A percentile compares a stretch with the other conserved stretches of the same genome.
Evolutionary conservation across 30 jellyfish, hydroid and myxozoan species (phyloP).

Genomic region (Pelagia noctiluca): DNA sequence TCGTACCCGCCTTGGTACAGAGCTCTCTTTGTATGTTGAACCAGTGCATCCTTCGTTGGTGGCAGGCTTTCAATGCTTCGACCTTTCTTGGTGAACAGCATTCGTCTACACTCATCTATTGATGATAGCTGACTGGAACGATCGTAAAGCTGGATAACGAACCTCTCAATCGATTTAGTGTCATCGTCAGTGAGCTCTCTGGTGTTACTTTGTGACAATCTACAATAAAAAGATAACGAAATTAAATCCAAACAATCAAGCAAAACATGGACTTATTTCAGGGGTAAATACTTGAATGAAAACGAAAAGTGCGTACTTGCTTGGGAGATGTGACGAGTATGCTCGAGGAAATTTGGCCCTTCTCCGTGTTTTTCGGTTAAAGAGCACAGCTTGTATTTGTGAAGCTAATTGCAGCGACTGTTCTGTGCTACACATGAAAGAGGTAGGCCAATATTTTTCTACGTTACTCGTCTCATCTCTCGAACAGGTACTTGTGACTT

Average conservation of each 20-base stretch:
- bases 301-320: constrained; percentile 6
- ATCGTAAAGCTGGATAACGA: too few species aligned
- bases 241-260: constrained; percentile 1
- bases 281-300: not conserved
- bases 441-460: constrained; percentile 4
- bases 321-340: constrained; percentile 6
- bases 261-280: not conserved
- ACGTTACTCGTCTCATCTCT: constrained; percentile 7
- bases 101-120: too few species aligned
- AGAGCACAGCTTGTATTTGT: not conserved
- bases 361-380: constrained; percentile 5
- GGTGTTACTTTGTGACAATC: constrained; percentile 5
- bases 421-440: not conserved
- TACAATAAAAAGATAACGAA: not conserved
- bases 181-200: too few species aligned
- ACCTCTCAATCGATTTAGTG: too few species aligned
- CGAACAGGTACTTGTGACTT: not conserved
- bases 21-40: too few species aligned
- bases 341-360: constrained; percentile 2
- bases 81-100: too few species aligned
- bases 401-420: constrained; percentile 8
- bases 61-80: too few species aligned
- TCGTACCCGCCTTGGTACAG: too few species aligned
- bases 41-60: too few species aligned
- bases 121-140: too few species aligned